Base-by-base conservation (phyloP, 2,888 invertebrate genomes). In the Apoderus coryli region DNA sequence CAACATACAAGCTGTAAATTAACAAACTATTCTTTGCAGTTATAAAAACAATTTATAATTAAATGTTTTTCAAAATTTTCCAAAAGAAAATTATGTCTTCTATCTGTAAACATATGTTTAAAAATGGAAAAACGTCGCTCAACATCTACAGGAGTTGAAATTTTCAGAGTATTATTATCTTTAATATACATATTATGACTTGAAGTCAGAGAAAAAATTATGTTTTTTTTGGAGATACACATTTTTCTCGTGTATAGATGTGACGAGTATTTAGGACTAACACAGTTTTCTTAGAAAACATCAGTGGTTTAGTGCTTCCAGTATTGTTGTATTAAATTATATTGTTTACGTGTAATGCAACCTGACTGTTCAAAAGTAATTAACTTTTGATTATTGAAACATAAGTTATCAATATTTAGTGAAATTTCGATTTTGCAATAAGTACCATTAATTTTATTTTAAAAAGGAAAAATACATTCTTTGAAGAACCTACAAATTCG, bases 111-210 rank as follows among this genome's bases (percentile, higher is more conserved):
- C n/a, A n/a, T n/a, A n/a, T n/a, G n/a, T n/a, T n/a, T n/a, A n/a
- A n/a, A n/a, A n/a, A n/a, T n/a, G n/a, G n/a, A n/a, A n/a, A n/a
- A n/a, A n/a, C n/a, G n/a, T n/a, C n/a, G n/a, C n/a, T n/a, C n/a
- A n/a, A n/a, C n/a, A n/a, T n/a, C n/a, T n/a, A n/a, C n/a, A n/a
- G n/a, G n/a, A n/a, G n/a, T n/a, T n/a, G 19, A 19, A 19, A 19
- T 19, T 19, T 19, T 19, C 19, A 19, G 19, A 19, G 19, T 19
- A 19, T n/a, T n/a, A 19, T 19, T 19, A 19, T 19, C 19, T 19
- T 19, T 19, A 19, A 19, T 19, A 19, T 19, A 19, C 19, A 19
- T n/a, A 19, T 19, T 19, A 19, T 19, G 19, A 19, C n/a, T 19
- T 19, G 19, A 19, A 19, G 6, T 19, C 19, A 19, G 6, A 19